These are phyloP conservation scores for Campylomormyrus numenius DNA, from an alignment of 2,113 vertebrate genomes.

Conservation along the genomic window DNA sequence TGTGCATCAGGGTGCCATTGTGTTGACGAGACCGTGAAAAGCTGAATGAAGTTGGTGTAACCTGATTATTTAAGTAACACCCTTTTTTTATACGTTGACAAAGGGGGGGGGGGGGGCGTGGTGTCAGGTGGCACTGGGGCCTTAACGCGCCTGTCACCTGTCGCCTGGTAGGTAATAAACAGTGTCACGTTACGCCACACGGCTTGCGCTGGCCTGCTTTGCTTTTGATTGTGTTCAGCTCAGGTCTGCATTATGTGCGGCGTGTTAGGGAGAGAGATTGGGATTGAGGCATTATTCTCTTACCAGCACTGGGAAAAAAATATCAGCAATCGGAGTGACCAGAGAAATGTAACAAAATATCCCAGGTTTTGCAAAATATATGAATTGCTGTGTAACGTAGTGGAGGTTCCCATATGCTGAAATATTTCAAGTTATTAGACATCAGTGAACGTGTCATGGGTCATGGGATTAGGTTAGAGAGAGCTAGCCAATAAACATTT, in stretches of 20 bases:
- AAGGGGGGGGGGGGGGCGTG: neutral
- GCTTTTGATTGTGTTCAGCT: neutral
- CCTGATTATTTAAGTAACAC: neutral
- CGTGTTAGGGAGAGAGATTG: neutral
- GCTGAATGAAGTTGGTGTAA: conserved; percentile 1
- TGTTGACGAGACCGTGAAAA: neutral
- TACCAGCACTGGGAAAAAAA: neutral
- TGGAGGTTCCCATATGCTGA: neutral
- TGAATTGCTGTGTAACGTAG: neutral
- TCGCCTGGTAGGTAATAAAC: neutral
- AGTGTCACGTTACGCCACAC: neutral
- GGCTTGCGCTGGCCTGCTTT: neutral
- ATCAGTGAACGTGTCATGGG: neutral
- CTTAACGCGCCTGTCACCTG: neutral
- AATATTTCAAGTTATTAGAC: neutral
- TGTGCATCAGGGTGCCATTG: neutral
- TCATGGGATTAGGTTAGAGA: neutral
- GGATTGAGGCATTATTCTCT: neutral
- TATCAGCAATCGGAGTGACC: neutral
- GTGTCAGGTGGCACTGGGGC: neutral
- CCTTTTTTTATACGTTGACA: neutral
- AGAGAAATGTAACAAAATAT: neutral
- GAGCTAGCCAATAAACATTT: neutral
- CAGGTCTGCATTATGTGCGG: neutral
- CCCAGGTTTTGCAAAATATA: neutral